These are phyloP conservation scores for Bergia sp. DNA, from an alignment of 92 coral and sea anemone species.

Conservation along the genomic window DNA sequence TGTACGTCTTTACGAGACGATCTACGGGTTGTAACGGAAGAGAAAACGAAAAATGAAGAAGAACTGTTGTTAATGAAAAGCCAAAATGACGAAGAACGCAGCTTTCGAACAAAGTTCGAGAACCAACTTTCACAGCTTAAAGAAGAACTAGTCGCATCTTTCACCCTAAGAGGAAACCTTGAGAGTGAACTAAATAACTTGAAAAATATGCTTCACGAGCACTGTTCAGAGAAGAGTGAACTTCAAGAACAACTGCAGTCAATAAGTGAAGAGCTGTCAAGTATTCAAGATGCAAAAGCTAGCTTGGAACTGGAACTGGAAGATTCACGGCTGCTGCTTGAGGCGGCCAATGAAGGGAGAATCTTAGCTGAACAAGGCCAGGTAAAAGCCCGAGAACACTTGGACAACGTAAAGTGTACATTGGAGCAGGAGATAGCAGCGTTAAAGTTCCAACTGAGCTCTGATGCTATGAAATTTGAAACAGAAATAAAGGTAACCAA, in stretches of 20 bases:
- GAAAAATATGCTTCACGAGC: constrained; percentile 61
- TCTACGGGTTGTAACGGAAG: constrained; percentile 27
- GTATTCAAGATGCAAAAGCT: constrained; percentile 67
- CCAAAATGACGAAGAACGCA: constrained; percentile 39
- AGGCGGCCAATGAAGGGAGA: constrained; percentile 87
- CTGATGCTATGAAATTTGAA: constrained; percentile 93
- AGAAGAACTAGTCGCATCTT: constrained; percentile 48
- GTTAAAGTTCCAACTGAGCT: constrained; percentile 91
- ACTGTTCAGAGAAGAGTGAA: constrained; percentile 43
- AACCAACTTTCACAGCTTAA: constrained; percentile 57
- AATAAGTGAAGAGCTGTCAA: constrained; percentile 59
- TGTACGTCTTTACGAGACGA: constrained; percentile 26
- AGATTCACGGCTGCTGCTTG: constrained; percentile 79
- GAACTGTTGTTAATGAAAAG: constrained; percentile 12
- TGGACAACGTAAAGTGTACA: constrained; percentile 81
- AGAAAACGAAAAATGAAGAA: constrained; percentile 23
- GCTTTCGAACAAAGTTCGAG: constrained; percentile 9
- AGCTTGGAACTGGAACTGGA: constrained; percentile 64
- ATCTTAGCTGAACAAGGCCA: constrained; percentile 84
- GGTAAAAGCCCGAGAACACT: constrained; percentile 78
- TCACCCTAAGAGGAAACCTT: constrained; percentile 38
- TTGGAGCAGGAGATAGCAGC: constrained; percentile 98
- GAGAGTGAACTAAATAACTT: constrained; percentile 48
- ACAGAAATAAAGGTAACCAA: constrained; percentile 81
- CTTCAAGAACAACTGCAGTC: constrained; percentile 50